Evolutionary conservation across 2,797 vertebrate species (phyloP), one percentile per base, ranked within the genome.

Genomic region (Centropyge bicolor): DNA sequence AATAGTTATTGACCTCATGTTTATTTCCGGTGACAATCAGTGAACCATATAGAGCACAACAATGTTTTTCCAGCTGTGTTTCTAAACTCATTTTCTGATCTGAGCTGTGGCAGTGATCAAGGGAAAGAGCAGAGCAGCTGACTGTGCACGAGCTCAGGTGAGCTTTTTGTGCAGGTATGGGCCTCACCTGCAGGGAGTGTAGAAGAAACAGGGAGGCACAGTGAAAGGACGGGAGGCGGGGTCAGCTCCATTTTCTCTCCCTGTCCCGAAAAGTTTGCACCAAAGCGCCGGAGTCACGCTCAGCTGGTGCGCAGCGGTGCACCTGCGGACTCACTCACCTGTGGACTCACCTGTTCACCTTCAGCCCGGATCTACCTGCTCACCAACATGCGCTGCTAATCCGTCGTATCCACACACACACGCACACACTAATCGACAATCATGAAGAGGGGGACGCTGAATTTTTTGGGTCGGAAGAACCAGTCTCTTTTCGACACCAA

Each of bases 401-500:
- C 56, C 38, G 14, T 57, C 65, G 13, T 31, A 56, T 46, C 13
- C 12, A 31, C 27, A 31, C 27, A 31, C 27, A 31, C 27, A 55
- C 51, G 49, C 27, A 20, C 1, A 0, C 35, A 27, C 16, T 3
- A 1, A 57, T 7, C 57, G 13, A 36, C 0, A 35, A 89, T 13
- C 76, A 96, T 96, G 94, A 96, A 93, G 91, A 96, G 46, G 75
- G 89, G 92, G n/a, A 0, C 87, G 48, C 56, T 93, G 35, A 52
- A 94, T 49, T 90, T 96, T 81, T 35, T 93, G 88, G 83, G 91
- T 86, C 93, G 93, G 60, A 96, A 94, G 86, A 94, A 82, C 65
- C 86, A 78, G 2, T 93, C 92, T 61, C 94, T 96, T 4, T 96
- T 92, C 85, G 95, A 92, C 91, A 94, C 90, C 84, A 93, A 64